phyloP scores from a whole-genome alignment of 1,140 invertebrate species.

The Saxidomus purpurata region DNA sequence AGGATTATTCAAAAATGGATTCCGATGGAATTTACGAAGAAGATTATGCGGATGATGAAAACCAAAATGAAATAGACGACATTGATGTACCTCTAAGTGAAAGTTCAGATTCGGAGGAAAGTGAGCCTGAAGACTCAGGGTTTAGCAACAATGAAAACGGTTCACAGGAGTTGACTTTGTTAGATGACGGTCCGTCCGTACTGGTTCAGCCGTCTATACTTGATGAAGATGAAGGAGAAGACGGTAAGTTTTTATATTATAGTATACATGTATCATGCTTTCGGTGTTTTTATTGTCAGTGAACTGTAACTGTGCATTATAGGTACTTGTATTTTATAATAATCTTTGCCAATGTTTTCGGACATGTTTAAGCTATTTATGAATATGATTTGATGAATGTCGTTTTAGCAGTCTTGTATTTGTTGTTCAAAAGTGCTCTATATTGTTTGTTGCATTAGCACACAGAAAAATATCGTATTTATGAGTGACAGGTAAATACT shows the following conservation, averaged over 20 bases:
- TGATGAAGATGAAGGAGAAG: conserved; percentile 61
- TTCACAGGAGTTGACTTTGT: conserved; percentile 45
- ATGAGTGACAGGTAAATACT: no score
- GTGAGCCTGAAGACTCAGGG: conserved; percentile 61
- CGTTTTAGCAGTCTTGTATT: no score
- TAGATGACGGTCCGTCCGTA: conserved; percentile 57
- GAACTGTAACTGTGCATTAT: no score
- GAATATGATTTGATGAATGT: no score
- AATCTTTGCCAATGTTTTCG: no score
- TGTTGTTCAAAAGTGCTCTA: no score
- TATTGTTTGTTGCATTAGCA: no score
- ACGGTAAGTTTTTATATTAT: conserved; percentile 54
- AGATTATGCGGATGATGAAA: conserved; percentile 42
- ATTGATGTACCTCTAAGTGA: conserved; percentile 33
- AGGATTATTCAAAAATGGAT: conserved; percentile 42
- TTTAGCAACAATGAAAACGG: conserved; percentile 62
- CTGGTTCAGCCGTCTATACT: conserved; percentile 35
- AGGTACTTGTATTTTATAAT: no score
- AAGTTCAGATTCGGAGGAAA: conserved; percentile 63
- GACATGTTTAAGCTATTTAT: no score
- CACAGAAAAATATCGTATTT: no score
- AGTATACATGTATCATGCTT: no score
- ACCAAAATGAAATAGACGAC: conserved; percentile 36
- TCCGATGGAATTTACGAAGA: conserved; percentile 56
- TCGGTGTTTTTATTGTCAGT: no score